A percentile compares a stretch with the other conserved stretches of the same genome.
Conservation (phyloP, 37 sponge, comb jelly and placozoan species). For the Eunapius fragilis region DNA sequence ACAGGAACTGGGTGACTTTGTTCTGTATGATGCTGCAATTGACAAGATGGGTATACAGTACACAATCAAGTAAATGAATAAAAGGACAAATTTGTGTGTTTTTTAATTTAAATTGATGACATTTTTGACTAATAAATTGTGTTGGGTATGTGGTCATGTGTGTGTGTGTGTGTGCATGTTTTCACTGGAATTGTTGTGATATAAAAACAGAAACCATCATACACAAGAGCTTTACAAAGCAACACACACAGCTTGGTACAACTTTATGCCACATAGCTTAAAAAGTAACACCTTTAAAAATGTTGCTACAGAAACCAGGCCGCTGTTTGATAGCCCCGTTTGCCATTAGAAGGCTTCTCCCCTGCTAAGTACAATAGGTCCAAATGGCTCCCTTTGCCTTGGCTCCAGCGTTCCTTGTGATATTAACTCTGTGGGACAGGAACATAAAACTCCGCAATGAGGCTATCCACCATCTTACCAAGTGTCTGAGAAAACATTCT, state of each 20-base stretch:
- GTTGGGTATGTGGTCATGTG: background rate
- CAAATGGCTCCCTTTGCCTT: background rate
- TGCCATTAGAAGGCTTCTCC: background rate
- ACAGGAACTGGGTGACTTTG: slow-evolving; percentile 53
- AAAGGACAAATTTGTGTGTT: background rate
- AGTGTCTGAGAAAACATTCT: slow-evolving; percentile 24
- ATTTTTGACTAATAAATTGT: background rate
- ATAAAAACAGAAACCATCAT: background rate
- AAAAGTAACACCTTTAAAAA: too few relatives aligned
- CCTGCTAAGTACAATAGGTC: background rate
- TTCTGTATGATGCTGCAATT: slow-evolving; percentile 40
- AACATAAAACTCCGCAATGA: background rate
- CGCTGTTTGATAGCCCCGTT: background rate
- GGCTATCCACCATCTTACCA: slow-evolving; percentile 8
- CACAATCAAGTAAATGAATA: background rate
- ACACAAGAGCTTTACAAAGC: background rate
- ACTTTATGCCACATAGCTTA: too few relatives aligned
- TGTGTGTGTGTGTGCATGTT: background rate
- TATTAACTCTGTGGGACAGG: background rate
- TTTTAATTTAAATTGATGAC: background rate
- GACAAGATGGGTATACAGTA: slow-evolving; percentile 51
- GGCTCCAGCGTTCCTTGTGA: background rate
- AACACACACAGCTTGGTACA: background rate
- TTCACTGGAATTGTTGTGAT: background rate
- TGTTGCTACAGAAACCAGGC: background rate